phyloP scores from a whole-genome alignment of 2,797 vertebrate species.

The Hydrolagus colliei region DNA sequence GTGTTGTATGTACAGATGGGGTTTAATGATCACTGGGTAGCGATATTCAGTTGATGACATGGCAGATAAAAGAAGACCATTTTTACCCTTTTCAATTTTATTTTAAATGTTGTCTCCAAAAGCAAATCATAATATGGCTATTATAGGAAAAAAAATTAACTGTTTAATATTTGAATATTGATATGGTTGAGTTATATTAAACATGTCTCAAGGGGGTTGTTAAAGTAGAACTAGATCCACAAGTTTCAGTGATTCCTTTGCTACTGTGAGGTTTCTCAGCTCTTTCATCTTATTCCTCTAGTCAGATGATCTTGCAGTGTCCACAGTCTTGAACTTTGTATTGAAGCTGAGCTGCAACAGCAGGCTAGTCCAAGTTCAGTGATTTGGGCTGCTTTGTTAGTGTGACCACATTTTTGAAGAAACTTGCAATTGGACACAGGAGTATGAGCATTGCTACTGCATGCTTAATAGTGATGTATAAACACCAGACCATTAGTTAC shows the following conservation, averaged over 20 bases:
- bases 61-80: background rate
- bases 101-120: background rate
- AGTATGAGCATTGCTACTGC: background rate
- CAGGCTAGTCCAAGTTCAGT: background rate
- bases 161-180: background rate
- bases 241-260: background rate
- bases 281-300: conserved; percentile 17
- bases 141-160: too few relatives aligned
- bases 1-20: background rate
- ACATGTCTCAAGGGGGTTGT: background rate
- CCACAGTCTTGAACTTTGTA: background rate
- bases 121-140: too few relatives aligned
- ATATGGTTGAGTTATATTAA: background rate
- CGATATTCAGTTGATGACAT: background rate
- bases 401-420: background rate
- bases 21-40: background rate
- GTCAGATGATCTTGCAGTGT: background rate
- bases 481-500: background rate
- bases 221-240: background rate
- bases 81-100: background rate
- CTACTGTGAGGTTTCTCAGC: conserved; percentile 19
- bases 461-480: background rate
- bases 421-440: background rate
- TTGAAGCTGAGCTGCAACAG: background rate
- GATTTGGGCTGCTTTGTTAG: background rate